Evolutionary conservation across 53 echinoderm and acorn worm genomes (phyloP).

Genomic region (Glandiceps talaboti): DNA sequence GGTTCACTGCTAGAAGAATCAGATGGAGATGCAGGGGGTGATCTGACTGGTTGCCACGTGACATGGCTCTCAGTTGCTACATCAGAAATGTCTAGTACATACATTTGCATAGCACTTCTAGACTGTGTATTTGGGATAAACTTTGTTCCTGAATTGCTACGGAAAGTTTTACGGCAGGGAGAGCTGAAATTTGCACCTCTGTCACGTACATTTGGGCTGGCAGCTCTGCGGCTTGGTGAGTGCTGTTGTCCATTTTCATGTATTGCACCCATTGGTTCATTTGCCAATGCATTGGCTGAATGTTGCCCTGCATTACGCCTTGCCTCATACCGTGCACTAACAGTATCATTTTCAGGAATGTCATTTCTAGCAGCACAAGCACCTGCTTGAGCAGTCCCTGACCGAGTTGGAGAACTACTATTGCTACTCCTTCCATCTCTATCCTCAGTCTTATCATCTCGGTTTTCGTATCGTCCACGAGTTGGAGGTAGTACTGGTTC

Average conservation of each 20-base stretch:
- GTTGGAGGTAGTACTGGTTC: background rate
- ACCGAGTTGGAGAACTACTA: background rate
- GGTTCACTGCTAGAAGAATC: conserved; percentile 1
- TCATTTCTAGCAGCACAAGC: background rate
- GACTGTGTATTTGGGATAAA: background rate
- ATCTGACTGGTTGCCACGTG: conserved; percentile 16
- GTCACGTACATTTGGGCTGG: background rate
- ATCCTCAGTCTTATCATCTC: background rate
- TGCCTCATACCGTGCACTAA: conserved; percentile 1
- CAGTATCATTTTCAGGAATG: background rate
- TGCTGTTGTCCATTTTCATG: background rate
- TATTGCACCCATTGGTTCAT: conserved; percentile 3
- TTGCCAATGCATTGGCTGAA: conserved; percentile 3
- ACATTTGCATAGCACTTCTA: conserved; percentile 17
- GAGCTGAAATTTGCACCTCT: background rate
- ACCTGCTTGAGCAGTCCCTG: background rate
- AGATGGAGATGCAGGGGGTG: conserved; percentile 7
- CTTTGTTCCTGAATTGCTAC: background rate
- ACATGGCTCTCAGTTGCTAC: conserved; percentile 10
- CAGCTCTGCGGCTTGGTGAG: background rate
- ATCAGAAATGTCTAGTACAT: conserved; percentile 21
- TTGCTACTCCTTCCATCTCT: background rate
- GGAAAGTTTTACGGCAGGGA: background rate
- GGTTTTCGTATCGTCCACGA: background rate
- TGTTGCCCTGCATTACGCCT: conserved; percentile 1